phyloP scores from a whole-genome alignment of 2,797 vertebrate genomes.

The Diceros bicornis region DNA sequence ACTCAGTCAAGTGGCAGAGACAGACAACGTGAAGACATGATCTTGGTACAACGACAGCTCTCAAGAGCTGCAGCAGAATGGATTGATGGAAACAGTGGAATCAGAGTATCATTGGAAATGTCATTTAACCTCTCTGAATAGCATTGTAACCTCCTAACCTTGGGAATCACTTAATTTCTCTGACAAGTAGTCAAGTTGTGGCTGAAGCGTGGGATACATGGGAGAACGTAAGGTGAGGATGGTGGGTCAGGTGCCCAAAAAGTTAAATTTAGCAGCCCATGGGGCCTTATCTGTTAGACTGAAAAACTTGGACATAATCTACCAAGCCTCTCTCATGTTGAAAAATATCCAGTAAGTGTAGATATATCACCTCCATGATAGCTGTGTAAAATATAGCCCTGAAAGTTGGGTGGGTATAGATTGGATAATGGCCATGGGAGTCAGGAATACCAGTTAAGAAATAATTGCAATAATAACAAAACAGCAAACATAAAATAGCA shows the following conservation, averaged over 20 bases:
- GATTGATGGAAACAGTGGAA: background rate
- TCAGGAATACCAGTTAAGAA: background rate
- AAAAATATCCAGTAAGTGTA: background rate
- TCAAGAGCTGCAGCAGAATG: background rate
- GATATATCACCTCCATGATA: background rate
- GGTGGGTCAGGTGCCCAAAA: background rate
- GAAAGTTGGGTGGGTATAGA: background rate
- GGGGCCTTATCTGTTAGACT: background rate
- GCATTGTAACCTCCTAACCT: background rate
- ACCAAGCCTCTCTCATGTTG: background rate
- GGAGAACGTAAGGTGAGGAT: background rate
- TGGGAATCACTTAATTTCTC: background rate
- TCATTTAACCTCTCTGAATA: background rate
- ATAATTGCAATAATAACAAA: background rate
- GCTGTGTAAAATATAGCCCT: background rate
- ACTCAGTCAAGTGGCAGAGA: slow-evolving; percentile 65
- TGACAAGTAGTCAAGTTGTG: background rate
- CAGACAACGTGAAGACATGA: background rate
- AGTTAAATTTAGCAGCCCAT: background rate
- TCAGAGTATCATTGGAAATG: background rate
- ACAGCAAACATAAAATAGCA: background rate
- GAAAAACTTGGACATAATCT: background rate
- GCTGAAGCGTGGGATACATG: background rate
- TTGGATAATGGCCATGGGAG: background rate
- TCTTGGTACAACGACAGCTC: background rate